Conservation (phyloP, 1,140 invertebrate species). For the Drusus annulatus region DNA sequence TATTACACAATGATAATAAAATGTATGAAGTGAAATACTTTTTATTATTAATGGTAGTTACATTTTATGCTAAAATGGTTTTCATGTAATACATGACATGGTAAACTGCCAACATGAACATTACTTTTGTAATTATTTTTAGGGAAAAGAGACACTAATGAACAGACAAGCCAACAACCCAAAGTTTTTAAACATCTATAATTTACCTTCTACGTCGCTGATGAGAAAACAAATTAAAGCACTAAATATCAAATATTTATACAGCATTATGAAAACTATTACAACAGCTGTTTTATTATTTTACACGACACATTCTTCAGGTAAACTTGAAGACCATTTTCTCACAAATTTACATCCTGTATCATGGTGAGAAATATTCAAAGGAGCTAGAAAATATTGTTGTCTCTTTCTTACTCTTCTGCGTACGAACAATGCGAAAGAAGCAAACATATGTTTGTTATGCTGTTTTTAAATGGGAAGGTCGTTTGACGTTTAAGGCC, state of each 20-base stretch:
- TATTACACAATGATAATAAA: too few relatives aligned
- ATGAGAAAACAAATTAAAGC: slow-evolving; percentile 31
- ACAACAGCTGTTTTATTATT: slow-evolving; percentile 23
- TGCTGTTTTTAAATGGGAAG: background rate
- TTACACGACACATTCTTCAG: background rate
- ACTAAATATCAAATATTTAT: slow-evolving; percentile 34
- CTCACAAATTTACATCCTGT: slow-evolving; percentile 15
- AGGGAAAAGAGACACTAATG: slow-evolving; percentile 24
- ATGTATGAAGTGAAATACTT: too few relatives aligned
- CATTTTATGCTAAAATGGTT: too few relatives aligned
- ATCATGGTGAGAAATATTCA: background rate
- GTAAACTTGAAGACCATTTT: background rate
- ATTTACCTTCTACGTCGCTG: slow-evolving; percentile 38
- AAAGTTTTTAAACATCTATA: background rate
- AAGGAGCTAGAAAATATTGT: background rate
- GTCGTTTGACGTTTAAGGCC: slow-evolving; percentile 4
- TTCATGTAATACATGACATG: too few relatives aligned
- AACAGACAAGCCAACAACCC: slow-evolving; percentile 25
- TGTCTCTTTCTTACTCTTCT: slow-evolving; percentile 4
- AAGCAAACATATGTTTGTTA: slow-evolving; percentile 4
- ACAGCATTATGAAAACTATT: slow-evolving; percentile 35
- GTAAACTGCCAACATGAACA: background rate
- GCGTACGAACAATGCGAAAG: background rate
- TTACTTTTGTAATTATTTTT: background rate
- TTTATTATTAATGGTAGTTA: too few relatives aligned